These are phyloP conservation scores for Macrobrachium nipponense DNA, from an alignment of 1,140 invertebrate species.

Conservation along the genomic window DNA sequence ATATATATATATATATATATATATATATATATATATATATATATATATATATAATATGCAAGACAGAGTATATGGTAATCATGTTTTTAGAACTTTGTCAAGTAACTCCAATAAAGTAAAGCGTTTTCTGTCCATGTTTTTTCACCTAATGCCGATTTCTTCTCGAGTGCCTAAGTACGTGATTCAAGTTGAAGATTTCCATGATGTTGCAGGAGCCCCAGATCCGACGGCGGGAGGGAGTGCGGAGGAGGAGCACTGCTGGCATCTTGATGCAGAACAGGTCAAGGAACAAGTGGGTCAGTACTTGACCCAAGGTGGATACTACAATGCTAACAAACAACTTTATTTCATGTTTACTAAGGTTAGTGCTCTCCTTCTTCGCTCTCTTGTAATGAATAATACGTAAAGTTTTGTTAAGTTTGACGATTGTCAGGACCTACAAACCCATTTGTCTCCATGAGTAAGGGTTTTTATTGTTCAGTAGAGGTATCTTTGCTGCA, in stretches of 20 bases:
- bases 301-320: slow-evolving; percentile 83
- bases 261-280: slow-evolving; percentile 89
- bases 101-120: not conserved
- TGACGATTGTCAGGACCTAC: too few relatives aligned
- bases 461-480: too few relatives aligned
- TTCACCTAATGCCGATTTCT: not conserved
- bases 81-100: not conserved
- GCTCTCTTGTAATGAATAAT: not conserved
- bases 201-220: slow-evolving; percentile 74
- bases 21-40: slow-evolving; percentile 10
- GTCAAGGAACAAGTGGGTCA: slow-evolving; percentile 86
- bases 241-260: slow-evolving; percentile 85
- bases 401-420: not conserved
- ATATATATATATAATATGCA: not conserved
- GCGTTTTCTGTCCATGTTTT: not conserved
- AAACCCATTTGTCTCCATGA: too few relatives aligned
- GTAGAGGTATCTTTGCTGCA: too few relatives aligned
- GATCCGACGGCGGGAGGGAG: slow-evolving; percentile 90
- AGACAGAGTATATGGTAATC: not conserved
- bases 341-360: slow-evolving; percentile 86
- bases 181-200: not conserved
- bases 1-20: slow-evolving; percentile 3
- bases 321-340: slow-evolving; percentile 85
- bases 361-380: slow-evolving; percentile 70
- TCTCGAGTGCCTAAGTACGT: too few relatives aligned